These are phyloP conservation scores for Mya arenaria DNA, from an alignment of 1,140 invertebrate species.

Conservation along the genomic window DNA sequence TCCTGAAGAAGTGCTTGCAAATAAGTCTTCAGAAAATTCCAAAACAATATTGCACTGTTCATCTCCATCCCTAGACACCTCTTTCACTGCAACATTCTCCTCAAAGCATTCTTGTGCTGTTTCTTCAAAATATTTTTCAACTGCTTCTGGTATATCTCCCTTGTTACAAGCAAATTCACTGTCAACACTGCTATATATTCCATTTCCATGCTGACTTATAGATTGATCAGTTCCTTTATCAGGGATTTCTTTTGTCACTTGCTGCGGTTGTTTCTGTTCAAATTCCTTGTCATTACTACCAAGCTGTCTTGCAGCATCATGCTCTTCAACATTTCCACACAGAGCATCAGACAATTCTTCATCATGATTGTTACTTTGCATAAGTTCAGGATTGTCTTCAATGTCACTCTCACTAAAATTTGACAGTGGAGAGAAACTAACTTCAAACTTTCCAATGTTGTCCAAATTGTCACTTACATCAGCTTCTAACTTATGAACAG, in stretches of 20 bases:
- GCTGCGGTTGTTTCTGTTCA: not conserved
- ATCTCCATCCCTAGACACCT: not conserved
- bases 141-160: not conserved
- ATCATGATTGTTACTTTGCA: too few relatives aligned
- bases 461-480: slow-evolving; percentile 25
- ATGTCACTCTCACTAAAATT: slow-evolving; percentile 47
- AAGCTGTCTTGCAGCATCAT: not conserved
- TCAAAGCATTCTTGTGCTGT: not conserved
- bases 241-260: too few relatives aligned
- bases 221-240: too few relatives aligned
- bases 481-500: not conserved
- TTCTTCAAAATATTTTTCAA: not conserved
- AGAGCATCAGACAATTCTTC: too few relatives aligned
- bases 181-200: too few relatives aligned
- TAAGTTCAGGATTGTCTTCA: too few relatives aligned
- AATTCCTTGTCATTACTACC: not conserved
- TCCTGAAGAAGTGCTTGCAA: too few relatives aligned
- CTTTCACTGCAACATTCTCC: not conserved
- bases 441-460: slow-evolving; percentile 54
- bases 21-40: too few relatives aligned
- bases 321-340: too few relatives aligned
- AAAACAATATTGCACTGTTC: not conserved
- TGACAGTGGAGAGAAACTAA: slow-evolving; percentile 64
- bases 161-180: not conserved
- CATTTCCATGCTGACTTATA: too few relatives aligned